Base-by-base conservation (phyloP, 2,888 invertebrate species). In the Limenitis camilla region DNA sequence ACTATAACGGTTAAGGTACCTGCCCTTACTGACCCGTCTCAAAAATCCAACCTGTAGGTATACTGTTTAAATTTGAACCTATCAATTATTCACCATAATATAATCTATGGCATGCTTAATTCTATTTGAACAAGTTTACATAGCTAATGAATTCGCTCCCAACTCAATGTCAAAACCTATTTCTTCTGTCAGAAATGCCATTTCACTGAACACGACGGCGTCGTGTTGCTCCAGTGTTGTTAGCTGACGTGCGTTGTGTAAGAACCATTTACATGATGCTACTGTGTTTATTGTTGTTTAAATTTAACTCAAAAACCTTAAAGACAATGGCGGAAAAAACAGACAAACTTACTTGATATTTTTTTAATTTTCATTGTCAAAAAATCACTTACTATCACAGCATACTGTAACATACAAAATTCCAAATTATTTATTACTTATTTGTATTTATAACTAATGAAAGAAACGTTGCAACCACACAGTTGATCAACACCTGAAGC, bases 151-250 rank as follows among this genome's bases (percentile, higher is more conserved):
- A 10, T 40, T 47, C 38, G 7, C n/a, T 36, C 19, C 28, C n/a
- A 43, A 35, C 28, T 31, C 33, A 33, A n/a, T 27, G 51, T 45
- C 51, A 46, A 45, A 46, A 36, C 40, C 44, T 10, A 49, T 44
- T 48, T 53, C 53, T 40, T 40, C 10, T 44, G 53, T 53, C 53
- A 49, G 10, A 39, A 52, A 30, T 33, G 36, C 36, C 36, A 38
- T 11, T 39, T 9, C n/a, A 36, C 39, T 9, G 47, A 40, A 47
- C 40, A 40, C 28, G 40, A 32, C 10, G 27, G 19, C 39, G 47
- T 39, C 47, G 32, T 32, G 11, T 33, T 6, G 4, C 32, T n/a
- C 43, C 27, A 43, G 10, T 7, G 33, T 47, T 47, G 33, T 19
- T 40, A 5, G 31, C 30, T 47, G 47, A 47, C 39, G 39, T 32